A percentile compares a stretch with the other conserved stretches of the same genome.
Evolutionary conservation across 2,888 invertebrate species (phyloP).

Genomic region (Augochlorella aurata): DNA sequence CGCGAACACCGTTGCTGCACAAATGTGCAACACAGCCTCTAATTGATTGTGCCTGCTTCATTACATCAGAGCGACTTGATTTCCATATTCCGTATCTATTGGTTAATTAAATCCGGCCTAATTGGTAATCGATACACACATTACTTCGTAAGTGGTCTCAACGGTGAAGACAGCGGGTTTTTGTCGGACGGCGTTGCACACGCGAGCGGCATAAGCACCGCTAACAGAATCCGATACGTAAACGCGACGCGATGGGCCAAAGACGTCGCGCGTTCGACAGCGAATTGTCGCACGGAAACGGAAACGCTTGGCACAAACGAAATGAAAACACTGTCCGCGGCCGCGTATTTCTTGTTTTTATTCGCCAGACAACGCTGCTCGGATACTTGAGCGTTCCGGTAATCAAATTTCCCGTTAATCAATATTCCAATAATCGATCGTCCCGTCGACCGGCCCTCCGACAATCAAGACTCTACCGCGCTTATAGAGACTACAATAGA

Average conservation of each 20-base stretch:
- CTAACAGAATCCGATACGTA: not conserved
- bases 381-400: not conserved
- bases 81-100: not conserved
- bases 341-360: not conserved
- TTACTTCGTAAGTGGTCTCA: not conserved
- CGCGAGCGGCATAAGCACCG: not conserved
- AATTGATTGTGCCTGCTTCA: not conserved
- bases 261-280: not conserved
- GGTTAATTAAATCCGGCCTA: not conserved
- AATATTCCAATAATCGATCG: conserved; percentile 10
- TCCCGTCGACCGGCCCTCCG: not conserved
- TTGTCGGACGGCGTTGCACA: not conserved
- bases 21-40: not conserved
- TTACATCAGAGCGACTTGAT: not conserved
- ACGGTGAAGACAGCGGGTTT: not conserved
- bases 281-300: not conserved
- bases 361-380: not conserved
- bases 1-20: not conserved
- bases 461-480: not conserved
- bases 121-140: not conserved
- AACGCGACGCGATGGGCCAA: not conserved
- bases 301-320: not conserved
- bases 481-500: not conserved
- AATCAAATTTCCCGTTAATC: not conserved
- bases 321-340: not conserved